phyloP scores from a whole-genome alignment of 2,113 vertebrate species.

The Thermophis baileyi region DNA sequence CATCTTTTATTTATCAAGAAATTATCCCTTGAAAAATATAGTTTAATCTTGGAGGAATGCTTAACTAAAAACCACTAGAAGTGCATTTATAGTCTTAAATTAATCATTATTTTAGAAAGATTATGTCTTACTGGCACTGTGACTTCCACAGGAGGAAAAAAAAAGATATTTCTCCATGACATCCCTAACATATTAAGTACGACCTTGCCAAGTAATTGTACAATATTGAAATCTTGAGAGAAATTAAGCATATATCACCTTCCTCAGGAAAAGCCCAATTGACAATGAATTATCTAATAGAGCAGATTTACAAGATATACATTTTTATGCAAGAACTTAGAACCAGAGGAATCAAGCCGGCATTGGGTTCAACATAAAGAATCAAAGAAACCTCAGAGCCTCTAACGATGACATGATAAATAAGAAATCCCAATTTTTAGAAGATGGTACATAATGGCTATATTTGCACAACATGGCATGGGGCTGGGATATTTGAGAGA shows the following conservation, averaged over 20 bases:
- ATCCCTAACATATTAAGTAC: not conserved
- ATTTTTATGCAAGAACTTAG: not conserved
- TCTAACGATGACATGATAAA: not conserved
- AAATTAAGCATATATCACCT: not conserved
- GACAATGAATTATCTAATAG: not conserved
- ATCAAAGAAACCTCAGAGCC: not conserved
- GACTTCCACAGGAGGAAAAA: not conserved
- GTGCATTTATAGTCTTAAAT: not conserved
- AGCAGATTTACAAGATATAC: not conserved
- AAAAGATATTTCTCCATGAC: not conserved
- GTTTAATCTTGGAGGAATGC: not conserved
- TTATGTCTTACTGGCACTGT: not conserved
- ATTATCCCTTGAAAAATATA: not conserved
- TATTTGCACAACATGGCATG: not conserved
- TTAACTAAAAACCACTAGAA: not conserved
- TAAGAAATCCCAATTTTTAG: not conserved
- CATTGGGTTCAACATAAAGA: not conserved
- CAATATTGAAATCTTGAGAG: not conserved
- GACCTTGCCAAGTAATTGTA: not conserved
- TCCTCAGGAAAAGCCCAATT: not conserved
- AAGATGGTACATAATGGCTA: not conserved
- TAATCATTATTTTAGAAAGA: not conserved
- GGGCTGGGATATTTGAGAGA: not conserved
- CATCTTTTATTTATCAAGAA: not conserved
- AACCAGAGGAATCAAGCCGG: not conserved